These are phyloP conservation scores for Vireo altiloquus DNA, from an alignment of 2,113 vertebrate species.

Conservation along the genomic window DNA sequence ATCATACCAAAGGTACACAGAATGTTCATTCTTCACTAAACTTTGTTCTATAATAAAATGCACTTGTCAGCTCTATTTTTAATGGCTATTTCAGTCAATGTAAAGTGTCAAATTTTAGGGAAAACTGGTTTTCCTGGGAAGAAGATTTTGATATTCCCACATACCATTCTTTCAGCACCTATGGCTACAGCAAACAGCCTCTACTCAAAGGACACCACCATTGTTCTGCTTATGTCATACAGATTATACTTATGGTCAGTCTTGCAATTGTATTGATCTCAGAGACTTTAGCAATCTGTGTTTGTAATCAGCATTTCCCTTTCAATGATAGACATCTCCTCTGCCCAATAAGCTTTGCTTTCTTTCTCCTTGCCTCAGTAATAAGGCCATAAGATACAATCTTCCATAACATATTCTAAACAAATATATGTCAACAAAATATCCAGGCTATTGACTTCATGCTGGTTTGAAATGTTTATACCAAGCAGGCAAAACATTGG, in stretches of 20 bases:
- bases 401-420: neutral
- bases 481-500: neutral
- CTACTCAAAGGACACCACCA: neutral
- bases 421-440: neutral
- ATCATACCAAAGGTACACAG: neutral
- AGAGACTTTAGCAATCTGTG: neutral
- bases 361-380: neutral
- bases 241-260: neutral
- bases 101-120: neutral
- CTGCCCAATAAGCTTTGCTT: neutral
- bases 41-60: neutral
- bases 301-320: neutral
- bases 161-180: neutral
- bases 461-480: neutral
- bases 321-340: neutral
- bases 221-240: neutral
- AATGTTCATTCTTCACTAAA: neutral
- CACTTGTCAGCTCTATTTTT: neutral
- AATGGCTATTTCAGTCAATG: neutral
- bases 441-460: neutral
- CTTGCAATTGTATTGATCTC: neutral
- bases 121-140: neutral
- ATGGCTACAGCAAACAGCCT: neutral
- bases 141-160: neutral
- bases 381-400: neutral